Base-by-base conservation (phyloP, 2,888 invertebrate genomes). In the Hirtodrosophila cameraria region DNA sequence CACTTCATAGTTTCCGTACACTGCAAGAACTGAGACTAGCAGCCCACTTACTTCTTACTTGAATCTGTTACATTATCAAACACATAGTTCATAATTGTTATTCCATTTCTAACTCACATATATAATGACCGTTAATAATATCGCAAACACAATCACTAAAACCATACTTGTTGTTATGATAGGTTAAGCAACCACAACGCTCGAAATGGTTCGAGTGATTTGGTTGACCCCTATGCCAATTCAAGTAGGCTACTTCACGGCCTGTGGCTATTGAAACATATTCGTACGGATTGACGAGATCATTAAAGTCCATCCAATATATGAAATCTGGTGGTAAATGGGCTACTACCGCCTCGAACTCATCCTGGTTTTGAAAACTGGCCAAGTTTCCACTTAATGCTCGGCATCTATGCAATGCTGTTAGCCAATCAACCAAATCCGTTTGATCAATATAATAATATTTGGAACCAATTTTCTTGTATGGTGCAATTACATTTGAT, bases 231-330 rank as follows among this genome's bases (percentile, higher is more conserved):
- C 0, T 1, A n/a, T 18, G 1, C 58, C 58, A 58, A 1, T 43
- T 12, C 1, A 52, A 7, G 11, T 18, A 58, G 8, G 18, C 6
- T 0, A 30, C 25, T n/a, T 13, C 11, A 2, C 2, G 1, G 5
- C 43, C 38, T 1, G 50, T 43, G 0, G 52, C 18, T 8, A 16
- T 2, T 2, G 58, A 58, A 0, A 7, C 2, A 13, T 11, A 52
- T 8, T 20, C n/a, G 0, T 8, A 8, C 6, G 28, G 1, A 20
- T 0, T 1, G 5, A n/a, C n/a, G n/a, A 31, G 3, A 4, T 42
- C 11, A 9, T 27, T 57, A 7, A 58, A 30, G 7, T 50, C 50
- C 35, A 58, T 1, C 58, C 58, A 58, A 13, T 58, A 58, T 6
- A n/a, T 6, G 3, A 5, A 1, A n/a, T n/a, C n/a, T n/a, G n/a